Evolutionary conservation across 2,797 vertebrate species (phyloP), one percentile per base, ranked within the genome.

Genomic region (Arrhamphus sclerolepis): DNA sequence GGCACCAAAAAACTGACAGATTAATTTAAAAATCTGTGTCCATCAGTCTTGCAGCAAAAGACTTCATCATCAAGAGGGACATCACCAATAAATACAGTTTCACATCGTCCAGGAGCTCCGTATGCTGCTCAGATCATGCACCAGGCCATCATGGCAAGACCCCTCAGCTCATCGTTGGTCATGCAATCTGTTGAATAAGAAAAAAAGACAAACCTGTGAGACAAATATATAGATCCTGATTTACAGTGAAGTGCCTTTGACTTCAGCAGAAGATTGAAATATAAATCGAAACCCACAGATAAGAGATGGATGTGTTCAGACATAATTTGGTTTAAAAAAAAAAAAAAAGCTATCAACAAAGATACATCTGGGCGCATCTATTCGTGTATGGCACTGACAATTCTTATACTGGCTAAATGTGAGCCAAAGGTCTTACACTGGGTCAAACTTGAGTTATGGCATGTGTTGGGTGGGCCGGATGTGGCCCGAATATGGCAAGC

Each of bases 91-190:
- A 62, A 69, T 63, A 34, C 10, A 39, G 18, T 8, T 1, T 81
- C 66, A 79, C 72, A 77, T 78, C 47, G 19, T 72, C n/a, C 60
- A 64, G 60, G 65, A 58, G 28, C 1, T 70, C 24, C 3, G 54
- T 3, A 6, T 61, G 10, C 6, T 46, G 21, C 8, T 93, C 72
- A 93, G 62, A 92, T 83, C 87, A 90, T 88, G 72, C 79, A 81
- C 62, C 79, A 83, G 55, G 90, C 67, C 91, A 94, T 92, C 83
- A 92, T 41, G 49, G 89, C 87, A 9, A 92, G 28, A 78, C 62
- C 72, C 55, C 62, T 88, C 24, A 93, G 1, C 8, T 94, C 92
- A 0, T 62, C 81, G n/a, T 34, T n/a, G 31, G 78, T 89, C 50
- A 91, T 50, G 46, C 52, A 86, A n/a, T 77, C 87, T 92, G 77